Evolutionary conservation across 2,888 invertebrate species (phyloP).

Genomic region (Anoplius nigerrimus): DNA sequence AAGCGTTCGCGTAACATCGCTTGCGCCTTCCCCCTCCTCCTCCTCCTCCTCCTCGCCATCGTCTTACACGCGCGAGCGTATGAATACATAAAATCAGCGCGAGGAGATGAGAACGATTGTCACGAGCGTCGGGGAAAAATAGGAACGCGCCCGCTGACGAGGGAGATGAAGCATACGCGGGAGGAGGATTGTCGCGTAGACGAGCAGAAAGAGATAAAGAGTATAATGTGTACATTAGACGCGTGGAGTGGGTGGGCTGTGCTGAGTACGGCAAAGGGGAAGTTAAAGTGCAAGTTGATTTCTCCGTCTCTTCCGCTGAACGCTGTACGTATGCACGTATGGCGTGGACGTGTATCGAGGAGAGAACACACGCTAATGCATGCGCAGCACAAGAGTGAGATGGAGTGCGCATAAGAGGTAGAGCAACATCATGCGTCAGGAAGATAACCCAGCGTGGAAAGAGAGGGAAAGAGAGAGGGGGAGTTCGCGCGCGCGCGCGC

Average conservation of each 20-base stretch:
- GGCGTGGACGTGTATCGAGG: no score
- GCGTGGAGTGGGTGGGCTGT: slow-evolving; percentile 15
- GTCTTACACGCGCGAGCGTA: no score
- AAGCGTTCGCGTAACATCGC: no score
- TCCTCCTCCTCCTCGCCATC: no score
- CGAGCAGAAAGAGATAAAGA: neutral
- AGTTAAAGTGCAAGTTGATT: slow-evolving; percentile 9
- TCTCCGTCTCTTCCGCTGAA: no score
- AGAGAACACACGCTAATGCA: no score
- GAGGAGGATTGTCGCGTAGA: neutral
- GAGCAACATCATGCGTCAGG: neutral
- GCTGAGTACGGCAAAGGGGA: slow-evolving; percentile 1
- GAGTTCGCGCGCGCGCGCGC: neutral
- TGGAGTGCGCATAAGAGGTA: neutral
- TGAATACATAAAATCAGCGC: no score
- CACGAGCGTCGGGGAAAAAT: no score
- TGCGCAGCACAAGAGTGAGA: slow-evolving; percentile 1
- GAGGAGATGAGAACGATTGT: no score
- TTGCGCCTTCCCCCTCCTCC: no score
- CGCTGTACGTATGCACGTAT: neutral
- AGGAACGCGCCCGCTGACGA: neutral
- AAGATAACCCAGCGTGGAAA: neutral
- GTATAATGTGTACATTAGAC: neutral
- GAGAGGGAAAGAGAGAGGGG: neutral
- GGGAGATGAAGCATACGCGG: neutral